Evolutionary conservation across 2,113 vertebrate genomes (phyloP).

Genomic region (Pelodiscus sinensis): DNA sequence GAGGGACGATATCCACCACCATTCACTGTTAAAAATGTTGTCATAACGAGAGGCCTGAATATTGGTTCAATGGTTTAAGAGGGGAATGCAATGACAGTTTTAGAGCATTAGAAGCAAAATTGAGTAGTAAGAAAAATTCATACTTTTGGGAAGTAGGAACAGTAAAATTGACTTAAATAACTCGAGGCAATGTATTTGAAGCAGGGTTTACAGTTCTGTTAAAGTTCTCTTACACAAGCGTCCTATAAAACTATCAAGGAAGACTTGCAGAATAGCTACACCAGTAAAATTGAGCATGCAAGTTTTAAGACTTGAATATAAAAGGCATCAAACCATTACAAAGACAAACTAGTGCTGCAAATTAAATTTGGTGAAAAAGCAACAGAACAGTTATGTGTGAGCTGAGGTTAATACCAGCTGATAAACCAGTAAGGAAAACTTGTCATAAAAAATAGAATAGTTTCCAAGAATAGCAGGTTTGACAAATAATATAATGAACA

Average conservation of each 20-base stretch:
- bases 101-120: neutral
- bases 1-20: neutral
- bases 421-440: constrained; percentile 15
- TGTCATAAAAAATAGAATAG: neutral
- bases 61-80: neutral
- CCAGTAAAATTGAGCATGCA: constrained; percentile 35
- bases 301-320: constrained; percentile 43
- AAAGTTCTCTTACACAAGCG: constrained; percentile 25
- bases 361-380: constrained; percentile 32
- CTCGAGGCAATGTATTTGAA: constrained; percentile 3
- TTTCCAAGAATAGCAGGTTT: neutral
- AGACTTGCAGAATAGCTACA: constrained; percentile 29
- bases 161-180: constrained; percentile 13
- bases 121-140: neutral
- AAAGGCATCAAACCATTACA: constrained; percentile 54
- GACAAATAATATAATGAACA: neutral
- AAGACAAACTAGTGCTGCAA: constrained; percentile 40
- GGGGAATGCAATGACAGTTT: neutral
- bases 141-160: neutral
- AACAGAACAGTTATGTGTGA: constrained; percentile 23
- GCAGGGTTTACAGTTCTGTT: constrained; percentile 30
- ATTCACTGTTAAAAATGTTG: neutral
- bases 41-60: neutral
- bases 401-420: neutral
- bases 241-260: constrained; percentile 28